Conservation (phyloP, 2,113 vertebrate genomes). For the Carlito syrichta region DNA sequence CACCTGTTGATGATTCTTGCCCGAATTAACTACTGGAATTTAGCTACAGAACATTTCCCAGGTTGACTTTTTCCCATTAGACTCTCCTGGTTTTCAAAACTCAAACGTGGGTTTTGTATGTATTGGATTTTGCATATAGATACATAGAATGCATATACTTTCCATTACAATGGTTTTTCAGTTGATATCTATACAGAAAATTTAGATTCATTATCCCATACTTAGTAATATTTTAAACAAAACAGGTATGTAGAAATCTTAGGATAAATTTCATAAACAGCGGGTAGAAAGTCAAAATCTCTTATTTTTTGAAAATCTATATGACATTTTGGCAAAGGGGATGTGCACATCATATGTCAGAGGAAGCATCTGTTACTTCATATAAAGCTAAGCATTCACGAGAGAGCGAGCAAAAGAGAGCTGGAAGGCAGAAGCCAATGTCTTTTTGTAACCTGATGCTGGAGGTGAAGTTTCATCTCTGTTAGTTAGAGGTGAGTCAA, state of each 20-base stretch:
- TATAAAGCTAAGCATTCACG: too few relatives aligned
- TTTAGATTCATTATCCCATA: not conserved
- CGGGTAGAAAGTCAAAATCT: not conserved
- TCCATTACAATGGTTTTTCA: not conserved
- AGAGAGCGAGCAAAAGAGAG: not conserved
- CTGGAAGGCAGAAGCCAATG: not conserved
- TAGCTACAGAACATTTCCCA: rapidly evolving
- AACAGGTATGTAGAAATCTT: not conserved
- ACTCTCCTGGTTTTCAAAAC: not conserved
- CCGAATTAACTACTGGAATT: not conserved
- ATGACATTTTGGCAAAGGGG: not conserved
- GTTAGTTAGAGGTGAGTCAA: not conserved
- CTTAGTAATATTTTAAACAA: not conserved
- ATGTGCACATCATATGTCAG: not conserved
- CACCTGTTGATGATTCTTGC: not conserved
- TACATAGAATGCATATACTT: not conserved
- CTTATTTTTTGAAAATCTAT: not conserved
- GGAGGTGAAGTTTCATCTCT: not conserved
- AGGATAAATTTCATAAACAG: not conserved
- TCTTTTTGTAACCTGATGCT: rapidly evolving
- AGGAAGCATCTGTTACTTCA: not conserved
- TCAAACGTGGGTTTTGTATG: not conserved
- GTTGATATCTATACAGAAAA: not conserved
- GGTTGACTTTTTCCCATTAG: rapidly evolving
- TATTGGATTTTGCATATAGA: not conserved